Evolutionary conservation across 2,888 invertebrate species (phyloP).

Genomic region (Alitta virens): DNA sequence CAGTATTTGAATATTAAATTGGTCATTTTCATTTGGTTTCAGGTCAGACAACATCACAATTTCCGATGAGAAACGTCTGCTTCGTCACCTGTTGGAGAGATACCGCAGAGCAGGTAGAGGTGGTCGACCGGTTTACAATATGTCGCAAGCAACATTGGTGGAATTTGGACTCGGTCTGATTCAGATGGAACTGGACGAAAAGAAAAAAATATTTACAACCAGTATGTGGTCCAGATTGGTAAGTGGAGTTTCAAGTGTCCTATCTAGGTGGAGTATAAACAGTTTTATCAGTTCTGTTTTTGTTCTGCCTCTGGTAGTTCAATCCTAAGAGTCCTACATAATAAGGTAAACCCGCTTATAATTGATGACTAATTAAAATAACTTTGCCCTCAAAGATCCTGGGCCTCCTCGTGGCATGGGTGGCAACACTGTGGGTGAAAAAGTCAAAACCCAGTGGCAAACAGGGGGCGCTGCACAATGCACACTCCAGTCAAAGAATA

Average conservation of each 20-base stretch:
- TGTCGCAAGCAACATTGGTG: conserved; percentile 8
- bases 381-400: no score
- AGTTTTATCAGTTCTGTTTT: neutral
- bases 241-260: neutral
- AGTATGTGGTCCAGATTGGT: conserved; percentile 28
- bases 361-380: no score
- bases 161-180: conserved; percentile 27
- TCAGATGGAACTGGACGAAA: conserved; percentile 29
- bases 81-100: conserved; percentile 8
- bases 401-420: no score
- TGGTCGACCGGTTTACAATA: conserved; percentile 23
- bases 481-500: no score
- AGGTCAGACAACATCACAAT: conserved; percentile 14
- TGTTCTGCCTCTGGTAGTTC: neutral
- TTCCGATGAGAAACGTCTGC: conserved; percentile 23
- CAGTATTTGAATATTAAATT: no score
- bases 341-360: no score
- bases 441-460: no score
- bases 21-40: no score
- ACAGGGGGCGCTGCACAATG: no score
- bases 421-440: no score
- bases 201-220: conserved; percentile 20
- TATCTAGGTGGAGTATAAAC: neutral
- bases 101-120: conserved; percentile 18
- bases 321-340: no score